These are phyloP conservation scores for Indicator maculatus DNA, from an alignment of 2,113 vertebrate genomes.

Conservation along the genomic window DNA sequence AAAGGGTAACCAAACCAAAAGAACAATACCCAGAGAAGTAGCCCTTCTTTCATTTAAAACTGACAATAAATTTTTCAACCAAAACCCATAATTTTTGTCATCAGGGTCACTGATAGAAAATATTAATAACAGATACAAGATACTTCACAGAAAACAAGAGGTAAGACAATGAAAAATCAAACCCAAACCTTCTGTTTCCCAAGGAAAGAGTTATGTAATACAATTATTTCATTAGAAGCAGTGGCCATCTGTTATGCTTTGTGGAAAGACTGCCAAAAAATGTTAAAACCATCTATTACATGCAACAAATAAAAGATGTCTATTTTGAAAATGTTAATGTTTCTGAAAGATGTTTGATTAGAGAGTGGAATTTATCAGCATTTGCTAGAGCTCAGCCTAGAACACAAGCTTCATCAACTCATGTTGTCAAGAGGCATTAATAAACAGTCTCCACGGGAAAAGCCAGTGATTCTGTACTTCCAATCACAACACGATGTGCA, in stretches of 20 bases:
- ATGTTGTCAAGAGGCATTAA: neutral
- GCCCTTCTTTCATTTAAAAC: neutral
- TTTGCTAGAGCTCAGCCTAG: neutral
- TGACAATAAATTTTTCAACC: neutral
- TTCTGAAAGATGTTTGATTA: slow-evolving; percentile 23
- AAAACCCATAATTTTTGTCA: neutral
- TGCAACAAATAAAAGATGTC: neutral
- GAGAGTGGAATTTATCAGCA: slow-evolving; percentile 7
- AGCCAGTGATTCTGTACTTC: neutral
- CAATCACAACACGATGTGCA: neutral
- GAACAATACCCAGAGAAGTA: neutral
- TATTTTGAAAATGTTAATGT: slow-evolving; percentile 39
- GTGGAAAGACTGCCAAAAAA: neutral
- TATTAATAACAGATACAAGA: neutral
- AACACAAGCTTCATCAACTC: neutral
- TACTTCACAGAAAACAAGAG: neutral
- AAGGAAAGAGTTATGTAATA: neutral
- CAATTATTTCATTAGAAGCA: slow-evolving; percentile 8
- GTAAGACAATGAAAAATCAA: neutral
- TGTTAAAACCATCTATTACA: neutral
- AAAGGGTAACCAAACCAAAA: neutral
- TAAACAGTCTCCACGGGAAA: neutral
- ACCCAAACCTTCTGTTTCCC: neutral
- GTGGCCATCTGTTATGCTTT: neutral
- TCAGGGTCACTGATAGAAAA: neutral